Conservation (phyloP, 2,888 invertebrate species). For the Ichneumoninae sp. region DNA sequence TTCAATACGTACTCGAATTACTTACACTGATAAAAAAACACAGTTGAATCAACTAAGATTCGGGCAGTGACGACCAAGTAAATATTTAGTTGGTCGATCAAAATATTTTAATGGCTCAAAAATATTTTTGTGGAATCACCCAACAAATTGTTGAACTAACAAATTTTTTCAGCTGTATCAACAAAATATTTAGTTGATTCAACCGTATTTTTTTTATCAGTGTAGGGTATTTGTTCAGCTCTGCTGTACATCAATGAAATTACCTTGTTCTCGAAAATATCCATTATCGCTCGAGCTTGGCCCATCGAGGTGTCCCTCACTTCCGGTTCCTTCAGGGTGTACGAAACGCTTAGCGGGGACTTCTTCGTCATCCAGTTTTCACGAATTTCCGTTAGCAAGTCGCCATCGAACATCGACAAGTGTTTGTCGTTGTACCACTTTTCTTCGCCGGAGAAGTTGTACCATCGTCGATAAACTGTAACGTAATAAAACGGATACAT, state of each 20-base stretch:
- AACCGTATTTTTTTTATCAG: too few species aligned
- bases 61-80: too few species aligned
- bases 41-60: too few species aligned
- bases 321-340: conserved; percentile 75
- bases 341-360: conserved; percentile 65
- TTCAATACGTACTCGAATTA: too few species aligned
- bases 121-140: too few species aligned
- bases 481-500: not conserved
- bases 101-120: too few species aligned
- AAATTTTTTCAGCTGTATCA: too few species aligned
- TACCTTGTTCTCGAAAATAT: conserved; percentile 82
- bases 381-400: conserved; percentile 67
- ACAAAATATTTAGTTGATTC: too few species aligned
- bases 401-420: conserved; percentile 63
- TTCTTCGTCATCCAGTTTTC: conserved; percentile 72
- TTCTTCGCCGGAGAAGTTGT: conserved; percentile 67
- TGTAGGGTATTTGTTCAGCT: not conserved
- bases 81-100: too few species aligned
- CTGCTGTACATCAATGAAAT: conserved; percentile 36
- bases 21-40: too few species aligned
- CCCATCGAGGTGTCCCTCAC: conserved; percentile 83
- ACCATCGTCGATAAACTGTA: conserved; percentile 72
- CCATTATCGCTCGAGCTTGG: conserved; percentile 79
- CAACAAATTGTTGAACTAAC: too few species aligned
- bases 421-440: conserved; percentile 73